phyloP scores from a whole-genome alignment of 1,140 invertebrate genomes.

The Euura lappo region DNA sequence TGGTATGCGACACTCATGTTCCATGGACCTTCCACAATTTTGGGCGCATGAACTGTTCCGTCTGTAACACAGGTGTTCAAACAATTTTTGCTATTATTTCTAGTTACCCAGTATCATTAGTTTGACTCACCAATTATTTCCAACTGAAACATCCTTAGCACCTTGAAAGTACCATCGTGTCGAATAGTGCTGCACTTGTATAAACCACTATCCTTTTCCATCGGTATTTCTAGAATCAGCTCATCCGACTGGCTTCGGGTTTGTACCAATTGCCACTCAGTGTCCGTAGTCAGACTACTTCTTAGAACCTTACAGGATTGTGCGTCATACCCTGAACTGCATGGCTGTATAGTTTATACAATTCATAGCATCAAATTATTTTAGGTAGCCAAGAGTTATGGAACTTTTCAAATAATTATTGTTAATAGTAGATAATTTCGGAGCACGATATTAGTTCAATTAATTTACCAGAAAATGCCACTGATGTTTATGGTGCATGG shows the following conservation, averaged over 20 bases:
- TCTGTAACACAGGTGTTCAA: neutral
- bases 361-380: neutral
- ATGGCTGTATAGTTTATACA: neutral
- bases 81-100: neutral
- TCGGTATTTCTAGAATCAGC: neutral
- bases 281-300: neutral
- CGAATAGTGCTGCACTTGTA: conserved; percentile 8
- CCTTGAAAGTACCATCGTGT: conserved; percentile 8
- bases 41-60: neutral
- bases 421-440: neutral
- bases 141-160: conserved; percentile 9
- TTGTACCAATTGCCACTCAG: conserved; percentile 9
- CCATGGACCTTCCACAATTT: neutral
- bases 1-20: conserved; percentile 2
- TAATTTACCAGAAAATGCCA: conserved; percentile 13
- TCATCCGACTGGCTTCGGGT: conserved; percentile 2
- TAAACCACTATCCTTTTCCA: conserved; percentile 6
- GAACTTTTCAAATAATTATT: neutral
- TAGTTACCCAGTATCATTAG: too few species aligned
- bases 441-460: neutral
- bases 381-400: too few species aligned
- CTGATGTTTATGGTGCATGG: neutral
- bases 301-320: neutral
- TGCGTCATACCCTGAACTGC: neutral
- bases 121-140: conserved; percentile 10